phyloP scores from a whole-genome alignment of 92 coral and sea anemone species.

The Metridium senile region DNA sequence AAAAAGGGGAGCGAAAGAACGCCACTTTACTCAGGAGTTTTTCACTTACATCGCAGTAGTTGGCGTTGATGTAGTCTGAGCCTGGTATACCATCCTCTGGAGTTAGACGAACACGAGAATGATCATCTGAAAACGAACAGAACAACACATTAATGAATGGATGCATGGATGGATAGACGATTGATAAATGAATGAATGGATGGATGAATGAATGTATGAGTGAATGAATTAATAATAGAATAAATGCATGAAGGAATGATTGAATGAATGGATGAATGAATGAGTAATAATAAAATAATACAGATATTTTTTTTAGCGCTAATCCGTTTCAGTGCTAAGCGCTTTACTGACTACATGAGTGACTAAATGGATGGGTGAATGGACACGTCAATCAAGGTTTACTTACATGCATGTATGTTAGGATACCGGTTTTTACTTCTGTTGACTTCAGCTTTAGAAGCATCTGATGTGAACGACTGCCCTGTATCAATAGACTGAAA shows the following conservation, averaged over 20 bases:
- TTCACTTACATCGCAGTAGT: slow-evolving; percentile 90
- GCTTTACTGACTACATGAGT: too few species aligned
- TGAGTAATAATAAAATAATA: too few species aligned
- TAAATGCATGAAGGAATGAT: neutral
- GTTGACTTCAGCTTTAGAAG: slow-evolving; percentile 70
- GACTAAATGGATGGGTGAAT: neutral
- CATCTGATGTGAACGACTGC: slow-evolving; percentile 80
- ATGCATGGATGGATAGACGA: neutral
- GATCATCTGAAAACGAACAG: slow-evolving; percentile 80
- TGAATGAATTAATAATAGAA: neutral
- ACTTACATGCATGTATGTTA: slow-evolving; percentile 91
- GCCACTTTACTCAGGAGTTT: neutral
- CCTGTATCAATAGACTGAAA: slow-evolving; percentile 96
- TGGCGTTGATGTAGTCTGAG: slow-evolving; percentile 96
- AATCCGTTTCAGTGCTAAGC: too few species aligned
- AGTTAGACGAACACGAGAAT: slow-evolving; percentile 82
- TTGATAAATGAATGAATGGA: neutral
- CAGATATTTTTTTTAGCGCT: too few species aligned
- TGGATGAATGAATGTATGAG: neutral
- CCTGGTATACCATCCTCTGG: slow-evolving; percentile 65
- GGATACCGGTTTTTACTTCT: slow-evolving; percentile 92
- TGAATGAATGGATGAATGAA: neutral
- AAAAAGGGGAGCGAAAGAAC: too few species aligned
- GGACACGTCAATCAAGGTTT: neutral
- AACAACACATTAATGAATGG: neutral